phyloP scores from a whole-genome alignment of 2,797 vertebrate species.

The Sebastes elongatus region DNA sequence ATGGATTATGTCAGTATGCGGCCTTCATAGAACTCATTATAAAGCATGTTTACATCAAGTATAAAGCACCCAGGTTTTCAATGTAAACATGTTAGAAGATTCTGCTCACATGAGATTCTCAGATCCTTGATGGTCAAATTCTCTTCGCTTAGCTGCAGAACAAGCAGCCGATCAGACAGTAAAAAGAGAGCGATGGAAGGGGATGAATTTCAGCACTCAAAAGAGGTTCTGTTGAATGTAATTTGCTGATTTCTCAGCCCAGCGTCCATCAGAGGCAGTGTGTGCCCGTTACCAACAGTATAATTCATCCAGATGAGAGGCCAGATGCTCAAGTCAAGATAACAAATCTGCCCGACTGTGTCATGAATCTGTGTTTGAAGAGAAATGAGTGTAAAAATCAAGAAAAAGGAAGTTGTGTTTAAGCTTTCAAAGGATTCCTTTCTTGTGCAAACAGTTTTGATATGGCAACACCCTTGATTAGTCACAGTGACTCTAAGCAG shows the following conservation, averaged over 20 bases:
- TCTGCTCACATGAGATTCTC: not conserved
- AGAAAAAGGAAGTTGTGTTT: not conserved
- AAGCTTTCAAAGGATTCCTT: not conserved
- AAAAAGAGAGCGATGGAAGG: not conserved
- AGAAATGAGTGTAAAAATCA: not conserved
- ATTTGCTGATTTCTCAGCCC: not conserved
- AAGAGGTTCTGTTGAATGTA: not conserved
- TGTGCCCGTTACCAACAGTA: slow-evolving; percentile 11
- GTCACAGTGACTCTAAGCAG: not conserved
- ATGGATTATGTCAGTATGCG: not conserved
- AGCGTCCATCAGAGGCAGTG: not conserved
- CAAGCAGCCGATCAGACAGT: not conserved
- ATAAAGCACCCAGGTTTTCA: not conserved
- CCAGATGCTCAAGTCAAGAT: slow-evolving; percentile 13
- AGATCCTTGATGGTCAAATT: not conserved
- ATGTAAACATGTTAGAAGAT: not conserved
- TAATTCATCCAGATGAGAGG: slow-evolving; percentile 21
- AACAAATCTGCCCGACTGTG: slow-evolving; percentile 11
- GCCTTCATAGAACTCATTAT: slow-evolving; percentile 1
- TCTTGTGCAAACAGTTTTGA: not conserved
- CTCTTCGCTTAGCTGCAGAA: not conserved
- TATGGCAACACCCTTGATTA: not conserved
- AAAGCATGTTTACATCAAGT: slow-evolving; percentile 9
- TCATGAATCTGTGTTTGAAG: not conserved
- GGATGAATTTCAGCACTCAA: not conserved